These are phyloP conservation scores for Lepus europaeus DNA, from an alignment of 2,113 vertebrate species.

Conservation along the genomic window DNA sequence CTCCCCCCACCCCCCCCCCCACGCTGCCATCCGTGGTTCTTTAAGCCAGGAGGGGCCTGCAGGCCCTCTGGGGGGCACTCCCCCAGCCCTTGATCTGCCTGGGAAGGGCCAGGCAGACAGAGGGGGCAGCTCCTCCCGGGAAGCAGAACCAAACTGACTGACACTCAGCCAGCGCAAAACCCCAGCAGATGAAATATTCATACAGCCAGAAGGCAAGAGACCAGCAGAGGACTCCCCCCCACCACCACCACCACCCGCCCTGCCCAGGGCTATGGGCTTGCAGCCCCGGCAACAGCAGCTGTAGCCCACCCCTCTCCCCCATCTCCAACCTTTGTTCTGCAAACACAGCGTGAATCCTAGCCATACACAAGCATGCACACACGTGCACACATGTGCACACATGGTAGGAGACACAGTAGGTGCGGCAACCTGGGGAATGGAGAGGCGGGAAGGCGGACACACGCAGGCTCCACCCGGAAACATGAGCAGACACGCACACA, in stretches of 20 bases:
- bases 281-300: neutral
- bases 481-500: neutral
- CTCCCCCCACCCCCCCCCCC: neutral
- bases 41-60: neutral
- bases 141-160: neutral
- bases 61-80: neutral
- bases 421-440: neutral
- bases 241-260: no score
- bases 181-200: constrained; percentile 79
- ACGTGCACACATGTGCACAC: neutral
- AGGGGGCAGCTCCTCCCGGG: neutral
- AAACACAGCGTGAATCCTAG: neutral
- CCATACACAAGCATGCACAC: neutral
- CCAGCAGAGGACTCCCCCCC: neutral
- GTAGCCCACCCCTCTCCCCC: neutral
- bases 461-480: neutral
- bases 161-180: constrained; percentile 2
- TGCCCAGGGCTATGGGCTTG: neutral
- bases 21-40: neutral
- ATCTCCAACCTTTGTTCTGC: constrained; percentile 62
- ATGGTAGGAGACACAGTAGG: neutral
- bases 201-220: constrained; percentile 71
- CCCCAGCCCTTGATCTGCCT: neutral
- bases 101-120: neutral
- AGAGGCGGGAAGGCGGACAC: neutral